Conservation (phyloP, 2,797 vertebrate genomes). For the Peromyscus nudipes region DNA sequence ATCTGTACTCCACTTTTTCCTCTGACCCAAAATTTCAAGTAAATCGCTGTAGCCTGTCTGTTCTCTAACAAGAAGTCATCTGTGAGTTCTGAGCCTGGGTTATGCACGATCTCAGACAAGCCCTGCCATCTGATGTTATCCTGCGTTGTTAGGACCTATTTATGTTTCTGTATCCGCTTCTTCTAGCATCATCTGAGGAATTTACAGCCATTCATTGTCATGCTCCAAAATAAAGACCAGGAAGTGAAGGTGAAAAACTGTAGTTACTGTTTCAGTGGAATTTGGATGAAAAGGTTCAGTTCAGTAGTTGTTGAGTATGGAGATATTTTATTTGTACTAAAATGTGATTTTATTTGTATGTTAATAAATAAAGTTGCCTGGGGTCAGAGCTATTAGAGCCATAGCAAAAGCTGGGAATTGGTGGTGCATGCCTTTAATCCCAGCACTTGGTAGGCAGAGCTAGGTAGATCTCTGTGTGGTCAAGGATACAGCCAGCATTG, state of each 20-base stretch:
- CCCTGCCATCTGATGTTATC: not conserved
- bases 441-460: too few relatives aligned
- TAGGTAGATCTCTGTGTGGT: too few relatives aligned
- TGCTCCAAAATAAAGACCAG: not conserved
- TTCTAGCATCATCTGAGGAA: not conserved
- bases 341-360: too few relatives aligned
- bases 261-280: not conserved
- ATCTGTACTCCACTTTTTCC: not conserved
- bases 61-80: not conserved
- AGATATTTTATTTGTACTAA: too few relatives aligned
- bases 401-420: too few relatives aligned
- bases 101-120: not conserved
- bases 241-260: not conserved
- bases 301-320: not conserved
- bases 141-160: not conserved
- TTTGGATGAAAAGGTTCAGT: not conserved
- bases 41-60: not conserved
- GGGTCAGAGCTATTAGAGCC: too few relatives aligned
- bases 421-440: too few relatives aligned
- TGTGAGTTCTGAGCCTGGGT: not conserved
- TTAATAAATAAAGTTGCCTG: too few relatives aligned
- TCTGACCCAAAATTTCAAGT: not conserved
- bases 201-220: not conserved
- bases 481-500: too few relatives aligned
- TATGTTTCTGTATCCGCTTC: not conserved